These are phyloP conservation scores for Lindbergichthys nudifrons DNA, from an alignment of 2,797 vertebrate genomes.

Conservation along the genomic window DNA sequence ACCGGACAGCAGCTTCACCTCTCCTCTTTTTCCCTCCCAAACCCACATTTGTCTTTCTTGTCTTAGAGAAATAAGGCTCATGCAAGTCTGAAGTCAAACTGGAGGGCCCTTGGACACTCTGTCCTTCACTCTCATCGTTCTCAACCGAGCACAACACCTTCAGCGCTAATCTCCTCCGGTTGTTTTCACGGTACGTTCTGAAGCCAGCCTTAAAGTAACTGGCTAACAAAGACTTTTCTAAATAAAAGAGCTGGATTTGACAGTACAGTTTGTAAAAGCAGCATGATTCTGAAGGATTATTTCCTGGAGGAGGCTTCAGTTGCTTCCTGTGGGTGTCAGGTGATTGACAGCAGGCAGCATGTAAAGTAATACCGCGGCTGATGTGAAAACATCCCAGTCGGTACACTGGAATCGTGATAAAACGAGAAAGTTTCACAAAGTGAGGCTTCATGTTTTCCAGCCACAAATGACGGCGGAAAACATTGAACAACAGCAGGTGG, in stretches of 20 bases:
- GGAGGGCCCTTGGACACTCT: conserved; percentile 59
- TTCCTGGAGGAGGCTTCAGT: conserved; percentile 65
- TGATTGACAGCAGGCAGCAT: conserved; percentile 71
- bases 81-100: conserved; percentile 56
- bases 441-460: neutral
- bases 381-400: conserved; percentile 44
- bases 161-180: neutral
- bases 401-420: conserved; percentile 29
- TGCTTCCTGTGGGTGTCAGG: conserved; percentile 69
- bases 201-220: conserved; percentile 35
- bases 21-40: conserved; percentile 21
- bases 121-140: conserved; percentile 28
- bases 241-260: conserved; percentile 65
- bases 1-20: conserved; percentile 56
- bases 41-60: conserved; percentile 27
- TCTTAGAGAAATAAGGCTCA: conserved; percentile 53
- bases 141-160: conserved; percentile 31
- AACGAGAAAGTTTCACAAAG: conserved; percentile 43
- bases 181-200: conserved; percentile 1
- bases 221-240: conserved; percentile 53
- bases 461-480: conserved; percentile 3
- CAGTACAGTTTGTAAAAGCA: conserved; percentile 68
- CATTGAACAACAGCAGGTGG: neutral
- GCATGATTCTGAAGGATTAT: conserved; percentile 66
- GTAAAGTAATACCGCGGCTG: conserved; percentile 56